Evolutionary conservation across 2,113 vertebrate genomes (phyloP).

Genomic region (Plecotus auritus): DNA sequence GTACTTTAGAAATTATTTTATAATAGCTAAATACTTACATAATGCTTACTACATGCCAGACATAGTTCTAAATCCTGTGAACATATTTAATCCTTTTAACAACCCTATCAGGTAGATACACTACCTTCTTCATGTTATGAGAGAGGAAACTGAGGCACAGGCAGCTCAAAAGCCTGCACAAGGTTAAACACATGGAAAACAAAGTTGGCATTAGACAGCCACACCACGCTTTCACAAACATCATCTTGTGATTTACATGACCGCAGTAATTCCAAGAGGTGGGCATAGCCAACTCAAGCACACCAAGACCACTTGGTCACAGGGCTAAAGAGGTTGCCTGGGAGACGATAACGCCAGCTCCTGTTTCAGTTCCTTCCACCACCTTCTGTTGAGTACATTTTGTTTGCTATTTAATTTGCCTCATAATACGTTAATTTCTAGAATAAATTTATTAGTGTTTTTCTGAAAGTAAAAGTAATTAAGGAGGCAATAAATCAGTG

Average conservation of each 20-base stretch:
- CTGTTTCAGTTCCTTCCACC: neutral
- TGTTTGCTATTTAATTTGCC: constrained; percentile 43
- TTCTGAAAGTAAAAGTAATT: constrained; percentile 56
- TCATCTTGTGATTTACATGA: neutral
- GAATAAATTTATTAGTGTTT: constrained; percentile 37
- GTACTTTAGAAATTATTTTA: neutral
- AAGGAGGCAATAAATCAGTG: constrained; percentile 47
- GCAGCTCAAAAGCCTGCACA: neutral
- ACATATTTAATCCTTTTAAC: neutral
- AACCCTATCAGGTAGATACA: neutral
- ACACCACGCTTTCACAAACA: neutral
- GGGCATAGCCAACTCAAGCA: no score
- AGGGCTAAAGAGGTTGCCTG: neutral
- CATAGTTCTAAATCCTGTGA: neutral
- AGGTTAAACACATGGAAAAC: neutral
- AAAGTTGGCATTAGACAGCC: neutral
- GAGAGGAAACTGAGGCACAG: neutral
- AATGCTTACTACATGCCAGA: neutral
- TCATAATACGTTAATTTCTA: constrained; percentile 36
- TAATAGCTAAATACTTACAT: neutral
- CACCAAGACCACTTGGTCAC: no score
- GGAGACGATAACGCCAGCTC: neutral
- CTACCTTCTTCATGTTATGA: neutral
- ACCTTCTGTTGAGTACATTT: neutral
- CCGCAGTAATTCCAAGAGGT: neutral